Percentiles rank a stretch among this genome's conserved stretches.
phyloP scores from a whole-genome alignment of 2,888 invertebrate genomes.

The Omphaloscelis lunosa region DNA sequence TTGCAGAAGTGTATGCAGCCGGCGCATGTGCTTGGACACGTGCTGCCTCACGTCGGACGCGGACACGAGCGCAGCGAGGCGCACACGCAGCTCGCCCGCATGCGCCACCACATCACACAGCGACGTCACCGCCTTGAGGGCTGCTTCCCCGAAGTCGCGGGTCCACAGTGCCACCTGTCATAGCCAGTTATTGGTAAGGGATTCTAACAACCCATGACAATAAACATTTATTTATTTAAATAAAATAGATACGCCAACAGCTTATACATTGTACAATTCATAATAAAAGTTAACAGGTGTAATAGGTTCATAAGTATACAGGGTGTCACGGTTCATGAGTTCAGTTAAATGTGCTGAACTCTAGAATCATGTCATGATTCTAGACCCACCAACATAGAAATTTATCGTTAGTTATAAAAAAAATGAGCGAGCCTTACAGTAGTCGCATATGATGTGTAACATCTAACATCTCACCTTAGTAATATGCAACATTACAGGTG shows the following conservation, averaged over 20 bases:
- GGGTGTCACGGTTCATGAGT: too few relatives aligned
- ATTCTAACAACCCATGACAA: not conserved
- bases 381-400: too few relatives aligned
- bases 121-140: slow-evolving; percentile 75
- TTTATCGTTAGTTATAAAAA: too few relatives aligned
- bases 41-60: slow-evolving; percentile 72
- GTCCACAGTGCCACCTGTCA: slow-evolving; percentile 80
- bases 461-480: too few relatives aligned
- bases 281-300: not conserved
- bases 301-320: not conserved
- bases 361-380: too few relatives aligned
- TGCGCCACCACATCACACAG: slow-evolving; percentile 69
- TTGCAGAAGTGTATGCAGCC: slow-evolving; percentile 72
- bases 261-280: not conserved
- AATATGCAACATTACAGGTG: too few relatives aligned
- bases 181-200: not conserved
- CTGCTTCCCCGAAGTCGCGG: slow-evolving; percentile 83
- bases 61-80: slow-evolving; percentile 75
- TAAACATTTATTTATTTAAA: not conserved
- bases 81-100: slow-evolving; percentile 60
- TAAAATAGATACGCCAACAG: not conserved
- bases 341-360: too few relatives aligned
- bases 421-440: too few relatives aligned
- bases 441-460: too few relatives aligned
- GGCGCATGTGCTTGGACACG: slow-evolving; percentile 73